Base-by-base conservation (phyloP, 2,888 invertebrate species). In the Chymomyza amoena region DNA sequence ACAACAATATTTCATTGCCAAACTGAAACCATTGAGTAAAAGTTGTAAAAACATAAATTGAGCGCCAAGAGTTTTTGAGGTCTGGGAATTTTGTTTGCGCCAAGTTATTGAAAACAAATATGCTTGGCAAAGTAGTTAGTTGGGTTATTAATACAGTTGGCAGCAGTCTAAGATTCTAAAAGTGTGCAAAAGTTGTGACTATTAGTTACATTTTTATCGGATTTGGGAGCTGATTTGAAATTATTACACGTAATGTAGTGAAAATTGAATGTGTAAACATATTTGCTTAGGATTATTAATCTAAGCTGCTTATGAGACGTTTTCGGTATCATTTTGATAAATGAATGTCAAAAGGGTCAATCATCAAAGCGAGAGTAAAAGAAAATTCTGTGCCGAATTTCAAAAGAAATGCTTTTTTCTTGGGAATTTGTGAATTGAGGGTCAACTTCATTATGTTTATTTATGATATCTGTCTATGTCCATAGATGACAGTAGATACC, bases 1-100 rank as follows among this genome's bases (percentile, higher is more conserved):
- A 70, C 64, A 66, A 73, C 75, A 5, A 83, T 87, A 79, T 81
- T 81, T 83, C 79, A 86, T 76, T 61, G 56, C 68, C 59, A 18
- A 54, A 18, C 39, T 45, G 39, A 45, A 45, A 15, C 39, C 39
- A 45, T 45, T 45, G 39, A 45, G 39, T 45, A 45, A 45, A 45
- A 45, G 39, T 45, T 45, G 39, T 13, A 45, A 45, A 45, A 45
- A 45, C 39, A 45, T 45, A 45, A 45, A 13, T 45, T 45, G 32
- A 32, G 39, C 39, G 10, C 39, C 13, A 10, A 45, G 13, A 45
- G 39, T 45, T 45, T 45, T 32, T 45, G 39, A 0, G 13, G 39
- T 45, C 13, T 45, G 4, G 4, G 13, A 13, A 45, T 4, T 45
- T 45, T 4, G 13, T 45, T 13, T 45, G 10, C 13, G 6, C 13